Base-by-base conservation (phyloP, 2,113 vertebrate genomes). In the Egretta garzetta region DNA sequence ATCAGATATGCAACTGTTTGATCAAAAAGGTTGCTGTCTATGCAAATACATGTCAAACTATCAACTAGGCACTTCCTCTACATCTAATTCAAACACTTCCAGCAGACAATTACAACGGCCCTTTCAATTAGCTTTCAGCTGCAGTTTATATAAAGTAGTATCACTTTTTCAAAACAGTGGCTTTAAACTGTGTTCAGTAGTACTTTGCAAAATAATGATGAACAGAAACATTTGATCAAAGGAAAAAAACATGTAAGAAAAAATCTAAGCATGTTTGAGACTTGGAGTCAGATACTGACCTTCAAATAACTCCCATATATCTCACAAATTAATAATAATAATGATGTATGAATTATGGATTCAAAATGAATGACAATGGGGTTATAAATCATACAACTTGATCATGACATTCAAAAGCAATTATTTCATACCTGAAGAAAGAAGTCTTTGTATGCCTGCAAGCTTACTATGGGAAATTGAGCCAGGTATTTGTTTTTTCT, bases 251-350 rank as follows among this genome's bases (percentile, higher is more conserved):
- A 53, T 1, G 4, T 32, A 82, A 49, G 71, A 63, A 88, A 82
- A 76, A 15, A 15, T 52, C 85, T 73, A 63, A 92, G 93, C 45
- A 66, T 89, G 52, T 91, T 74, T 86, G 86, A 93, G 90, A 77
- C 88, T 88, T 74, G 59, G 88, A 94, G 32, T 83, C 88, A 88
- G 88, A 49, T 83, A 90, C 71, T 97, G 96, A 96, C 97, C 96
- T 96, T 94, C 94, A 96, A 95, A 63, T 97, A 95, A 96, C 95
- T 97, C 90, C 90, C 88, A 96, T 95, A 94, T 93, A 96, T 94
- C 95, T 96, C 88, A 80, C 82, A 96, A 96, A 97, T 97, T 94
- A 95, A 83, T 96, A 96, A 88, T 96, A 96, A 95, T 89, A 91
- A 95, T 93, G 96, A 96, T 86, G 55, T 88, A 92, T 96, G 95